Base-by-base conservation (phyloP, 2,797 vertebrate genomes). In the Paedocypris micromegethes region DNA sequence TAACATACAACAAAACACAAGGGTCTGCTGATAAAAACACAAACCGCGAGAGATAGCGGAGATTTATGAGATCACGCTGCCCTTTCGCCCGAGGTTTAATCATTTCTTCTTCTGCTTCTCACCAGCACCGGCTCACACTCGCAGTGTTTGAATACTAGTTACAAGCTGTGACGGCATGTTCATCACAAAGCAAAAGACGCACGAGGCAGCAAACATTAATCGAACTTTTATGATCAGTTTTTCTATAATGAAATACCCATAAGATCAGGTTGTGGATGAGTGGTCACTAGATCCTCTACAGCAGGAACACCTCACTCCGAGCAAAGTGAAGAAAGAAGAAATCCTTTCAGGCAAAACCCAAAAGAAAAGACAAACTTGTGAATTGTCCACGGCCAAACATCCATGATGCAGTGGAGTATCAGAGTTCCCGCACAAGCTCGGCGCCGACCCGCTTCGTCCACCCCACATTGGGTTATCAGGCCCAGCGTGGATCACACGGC, bases 1-100 rank as follows among this genome's bases (percentile, higher is more conserved):
- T 82, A 84, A 85, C 81, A 79, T 83, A 83, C 84, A 84, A 82
- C 85, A 82, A 84, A 81, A 86, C 81, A 86, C 78, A 73, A 81
- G 78, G 83, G 77, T 83, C 67, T 67, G 71, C 65, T 52, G 70
- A 78, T 70, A 64, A 70, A 55, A 5, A 45, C 71, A 68, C 63
- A 65, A 57, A 73, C 44, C 71, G 56, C 58, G n/a, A 58, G 57
- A 66, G 58, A 66, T 64, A 72, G 56, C 66, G 49, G 41, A 66
- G 78, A 84, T 86, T 86, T 85, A 87, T 86, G 81, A 80, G 72
- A 66, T 70, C 52, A 50, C 52, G 64, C 66, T 65, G 68, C 2
- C 75, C 38, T 75, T 52, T 66, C 72, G 78, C 37, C 43, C 70
- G 75, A 66, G 72, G 40, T 52, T 61, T 70, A 64, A 66, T 70